Evolutionary conservation across 1,140 invertebrate genomes (phyloP), one percentile per base, ranked within the genome.

Genomic region (Drosophila subpulchrella): DNA sequence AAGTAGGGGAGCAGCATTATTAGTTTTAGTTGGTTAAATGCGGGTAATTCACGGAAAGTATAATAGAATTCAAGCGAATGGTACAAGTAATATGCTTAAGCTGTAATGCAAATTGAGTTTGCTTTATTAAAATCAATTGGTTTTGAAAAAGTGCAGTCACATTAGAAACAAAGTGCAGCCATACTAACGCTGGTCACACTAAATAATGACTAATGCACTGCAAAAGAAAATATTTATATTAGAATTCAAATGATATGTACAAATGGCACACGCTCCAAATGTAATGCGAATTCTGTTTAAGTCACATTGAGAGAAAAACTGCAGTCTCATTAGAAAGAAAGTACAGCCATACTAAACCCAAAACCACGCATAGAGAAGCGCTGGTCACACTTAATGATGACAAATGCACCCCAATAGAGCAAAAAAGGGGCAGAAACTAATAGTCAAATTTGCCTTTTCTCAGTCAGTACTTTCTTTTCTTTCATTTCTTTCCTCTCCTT

Each of bases 11-110:
- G 58, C 44, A 50, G 58, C 44, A 63, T 75, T 75, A 81, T 68
- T 66, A 66, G 60, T 65, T 68, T 66, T 67, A 51, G 63, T 46
- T 61, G 42, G 13, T 44, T 46, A 65, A 57, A 65, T 65, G 42
- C 44, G 58, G 57, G 15, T 30, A 65, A 32, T 36, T 65, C 61
- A 30, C 17, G 32, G 47, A 34, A 36, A 51, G 47, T 36, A 11
- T 50, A 27, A 53, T 53, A 44, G 65, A 54, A 68, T 65, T 50
- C 17, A 67, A 44, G 27, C 39, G 46, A 41, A 34, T 65, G 30
- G 59, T 20, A 59, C 54, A 20, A 58, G 17, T 38, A 30, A 54
- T 54, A 60, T 13, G 36, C 20, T 42, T 7, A 17, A 10, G 20
- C 20, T 24, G 54, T 15, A 32, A 7, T 3, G 30, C 27, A 13